phyloP scores from a whole-genome alignment of 2,797 vertebrate species.

The Macropus fuliginosus region DNA sequence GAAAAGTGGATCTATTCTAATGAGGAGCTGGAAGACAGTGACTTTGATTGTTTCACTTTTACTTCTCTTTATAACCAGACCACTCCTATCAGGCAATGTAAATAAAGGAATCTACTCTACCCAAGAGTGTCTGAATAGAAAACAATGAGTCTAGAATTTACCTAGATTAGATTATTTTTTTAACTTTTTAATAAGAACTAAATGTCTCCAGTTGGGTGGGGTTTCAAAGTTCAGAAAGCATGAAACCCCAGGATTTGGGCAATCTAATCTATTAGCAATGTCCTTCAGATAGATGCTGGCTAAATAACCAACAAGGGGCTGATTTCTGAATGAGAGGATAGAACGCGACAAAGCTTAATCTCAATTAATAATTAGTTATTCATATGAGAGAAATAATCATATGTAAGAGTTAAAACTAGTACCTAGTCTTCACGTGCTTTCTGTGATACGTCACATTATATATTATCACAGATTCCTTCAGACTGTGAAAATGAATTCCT shows the following conservation, averaged over 20 bases:
- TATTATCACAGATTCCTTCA: neutral
- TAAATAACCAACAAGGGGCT: neutral
- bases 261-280: neutral
- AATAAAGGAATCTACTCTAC: too few relatives aligned
- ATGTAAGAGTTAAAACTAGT: neutral
- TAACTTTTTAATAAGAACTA: neutral
- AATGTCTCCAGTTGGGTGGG: neutral
- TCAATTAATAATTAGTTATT: neutral
- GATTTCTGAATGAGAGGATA: neutral
- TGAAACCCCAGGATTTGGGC: neutral
- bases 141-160: neutral
- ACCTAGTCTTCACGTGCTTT: neutral
- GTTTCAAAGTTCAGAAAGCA: neutral
- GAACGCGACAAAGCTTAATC: too few relatives aligned
- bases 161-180: neutral
- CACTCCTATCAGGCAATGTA: neutral
- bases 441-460: neutral
- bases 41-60: neutral
- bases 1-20: neutral
- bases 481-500: neutral
- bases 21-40: neutral
- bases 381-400: too few relatives aligned
- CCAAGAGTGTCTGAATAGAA: neutral
- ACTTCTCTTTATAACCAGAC: neutral
- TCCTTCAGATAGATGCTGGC: neutral